Conservation (phyloP, 2,797 vertebrate genomes). For the Glyptemys insculpta region DNA sequence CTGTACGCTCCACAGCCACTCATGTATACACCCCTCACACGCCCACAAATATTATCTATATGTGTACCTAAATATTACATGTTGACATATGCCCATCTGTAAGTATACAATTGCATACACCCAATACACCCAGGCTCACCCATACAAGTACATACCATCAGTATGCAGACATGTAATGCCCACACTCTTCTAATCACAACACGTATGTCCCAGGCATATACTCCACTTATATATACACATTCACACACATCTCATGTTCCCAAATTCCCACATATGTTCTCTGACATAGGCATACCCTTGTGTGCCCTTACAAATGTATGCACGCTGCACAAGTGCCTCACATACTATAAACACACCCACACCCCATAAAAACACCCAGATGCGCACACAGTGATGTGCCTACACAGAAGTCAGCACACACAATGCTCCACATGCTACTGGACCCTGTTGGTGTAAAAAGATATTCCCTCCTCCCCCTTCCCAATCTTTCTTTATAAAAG, state of each 20-base stretch:
- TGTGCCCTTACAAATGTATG: neutral
- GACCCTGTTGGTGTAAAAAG: neutral
- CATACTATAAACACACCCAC: neutral
- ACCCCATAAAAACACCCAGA: accelerated
- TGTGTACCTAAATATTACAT: neutral
- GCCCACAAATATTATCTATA: accelerated
- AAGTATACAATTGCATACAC: accelerated
- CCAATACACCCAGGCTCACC: accelerated
- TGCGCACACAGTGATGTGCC: accelerated
- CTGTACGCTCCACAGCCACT: accelerated
- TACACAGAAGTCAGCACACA: accelerated
- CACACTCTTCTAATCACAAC: accelerated
- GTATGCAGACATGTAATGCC: neutral
- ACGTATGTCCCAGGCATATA: accelerated
- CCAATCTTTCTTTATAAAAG: neutral
- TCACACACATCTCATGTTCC: neutral
- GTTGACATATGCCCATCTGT: neutral
- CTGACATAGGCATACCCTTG: neutral
- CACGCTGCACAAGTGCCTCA: neutral
- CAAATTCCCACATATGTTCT: accelerated
- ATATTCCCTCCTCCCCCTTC: neutral
- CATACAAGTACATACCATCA: neutral
- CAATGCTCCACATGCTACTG: accelerated
- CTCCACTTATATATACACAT: accelerated
- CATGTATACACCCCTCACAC: accelerated